Evolutionary conservation across 2,888 invertebrate genomes (phyloP).

Genomic region (Phymatocera aterrima): DNA sequence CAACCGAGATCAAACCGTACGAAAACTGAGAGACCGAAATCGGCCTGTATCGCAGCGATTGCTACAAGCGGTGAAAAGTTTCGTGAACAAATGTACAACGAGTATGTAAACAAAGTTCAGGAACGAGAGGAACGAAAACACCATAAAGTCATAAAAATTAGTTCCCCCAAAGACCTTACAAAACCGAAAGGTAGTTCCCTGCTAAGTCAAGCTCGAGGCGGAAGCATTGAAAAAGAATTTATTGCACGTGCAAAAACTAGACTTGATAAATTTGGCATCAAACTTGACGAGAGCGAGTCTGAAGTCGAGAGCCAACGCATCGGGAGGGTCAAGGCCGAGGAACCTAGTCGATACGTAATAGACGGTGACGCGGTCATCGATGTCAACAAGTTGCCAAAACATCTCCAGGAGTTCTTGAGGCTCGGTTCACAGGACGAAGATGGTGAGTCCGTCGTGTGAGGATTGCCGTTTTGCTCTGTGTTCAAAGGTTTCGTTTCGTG

Average conservation of each 20-base stretch:
- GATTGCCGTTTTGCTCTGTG: conserved; percentile 43
- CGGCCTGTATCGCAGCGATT: conserved; percentile 66
- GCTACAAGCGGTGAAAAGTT: conserved; percentile 82
- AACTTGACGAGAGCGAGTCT: conserved; percentile 81
- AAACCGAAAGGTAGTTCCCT: conserved; percentile 45
- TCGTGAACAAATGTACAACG: conserved; percentile 89
- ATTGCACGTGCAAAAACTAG: conserved; percentile 85
- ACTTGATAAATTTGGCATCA: conserved; percentile 82
- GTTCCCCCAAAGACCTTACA: conserved; percentile 74
- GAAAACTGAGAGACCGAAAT: conserved; percentile 59
- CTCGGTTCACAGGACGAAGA: conserved; percentile 77
- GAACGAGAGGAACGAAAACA: conserved; percentile 87
- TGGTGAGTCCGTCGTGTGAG: conserved; percentile 72
- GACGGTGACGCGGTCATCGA: conserved; percentile 82
- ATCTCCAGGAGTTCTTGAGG: conserved; percentile 87
- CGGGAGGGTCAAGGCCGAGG: conserved; percentile 62
- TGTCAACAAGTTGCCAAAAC: conserved; percentile 83
- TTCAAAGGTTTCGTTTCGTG: conserved; percentile 46
- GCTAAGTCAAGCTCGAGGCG: conserved; percentile 58
- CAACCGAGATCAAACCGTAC: conserved; percentile 50
- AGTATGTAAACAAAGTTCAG: conserved; percentile 87
- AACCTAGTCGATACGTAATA: conserved; percentile 78
- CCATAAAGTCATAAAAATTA: conserved; percentile 88
- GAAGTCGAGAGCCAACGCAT: conserved; percentile 75
- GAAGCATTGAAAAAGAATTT: conserved; percentile 85